phyloP scores from a whole-genome alignment of 2,888 invertebrate species.

The Epinotia demarniana region DNA sequence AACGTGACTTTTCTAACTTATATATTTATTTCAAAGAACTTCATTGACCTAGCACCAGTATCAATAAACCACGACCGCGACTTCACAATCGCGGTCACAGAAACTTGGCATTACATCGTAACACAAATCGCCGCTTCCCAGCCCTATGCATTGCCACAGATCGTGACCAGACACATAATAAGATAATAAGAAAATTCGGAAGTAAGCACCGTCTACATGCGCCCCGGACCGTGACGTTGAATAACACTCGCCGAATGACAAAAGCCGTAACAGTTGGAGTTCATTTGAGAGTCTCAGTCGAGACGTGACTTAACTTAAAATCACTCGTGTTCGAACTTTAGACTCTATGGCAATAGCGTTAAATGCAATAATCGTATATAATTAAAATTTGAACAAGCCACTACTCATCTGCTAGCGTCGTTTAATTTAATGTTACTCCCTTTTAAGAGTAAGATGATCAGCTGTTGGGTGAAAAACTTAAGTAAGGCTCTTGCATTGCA shows the following conservation, averaged over 20 bases:
- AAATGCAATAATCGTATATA: neutral
- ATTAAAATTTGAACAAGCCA: neutral
- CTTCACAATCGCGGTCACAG: slow-evolving; percentile 4
- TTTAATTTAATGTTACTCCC: slow-evolving; percentile 10
- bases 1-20: neutral
- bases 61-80: slow-evolving; percentile 9
- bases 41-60: neutral
- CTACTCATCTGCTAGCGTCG: neutral
- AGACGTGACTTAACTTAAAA: slow-evolving; percentile 9
- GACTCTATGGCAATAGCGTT: neutral
- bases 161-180: slow-evolving; percentile 41
- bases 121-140: slow-evolving; percentile 30
- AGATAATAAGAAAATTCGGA: slow-evolving; percentile 63
- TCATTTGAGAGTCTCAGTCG: neutral
- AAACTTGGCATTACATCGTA: slow-evolving; percentile 29
- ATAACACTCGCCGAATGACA: slow-evolving; percentile 27
- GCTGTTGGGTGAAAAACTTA: slow-evolving; percentile 26
- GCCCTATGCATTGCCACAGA: slow-evolving; percentile 29
- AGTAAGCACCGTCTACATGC: slow-evolving; percentile 68
- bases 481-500: no score
- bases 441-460: slow-evolving; percentile 9
- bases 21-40: neutral
- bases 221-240: slow-evolving; percentile 58
- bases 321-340: neutral
- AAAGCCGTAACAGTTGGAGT: slow-evolving; percentile 11